Conservation (phyloP, 2,888 invertebrate genomes). For the Lottia scabra region DNA sequence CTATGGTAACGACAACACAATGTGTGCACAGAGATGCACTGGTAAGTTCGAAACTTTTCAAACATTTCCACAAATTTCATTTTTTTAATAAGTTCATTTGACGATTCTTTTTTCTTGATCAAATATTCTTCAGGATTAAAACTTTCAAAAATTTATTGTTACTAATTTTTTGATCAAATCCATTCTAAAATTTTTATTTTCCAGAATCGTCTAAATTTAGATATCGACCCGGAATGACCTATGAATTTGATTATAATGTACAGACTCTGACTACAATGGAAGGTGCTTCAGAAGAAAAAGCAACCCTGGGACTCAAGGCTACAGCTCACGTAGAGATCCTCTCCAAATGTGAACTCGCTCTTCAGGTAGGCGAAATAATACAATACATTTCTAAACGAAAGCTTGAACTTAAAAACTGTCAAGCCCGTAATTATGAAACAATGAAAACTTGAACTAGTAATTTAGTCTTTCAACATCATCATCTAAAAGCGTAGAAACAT, state of each 20-base stretch:
- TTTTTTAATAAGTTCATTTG: too few relatives aligned
- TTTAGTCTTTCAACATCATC: too few relatives aligned
- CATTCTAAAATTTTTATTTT: constrained; percentile 3
- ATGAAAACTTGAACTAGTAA: too few relatives aligned
- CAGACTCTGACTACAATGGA: constrained; percentile 77
- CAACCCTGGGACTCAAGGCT: constrained; percentile 68
- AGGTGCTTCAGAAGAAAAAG: constrained; percentile 73
- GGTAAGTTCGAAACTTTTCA: constrained; percentile 14
- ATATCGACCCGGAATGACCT: constrained; percentile 77
- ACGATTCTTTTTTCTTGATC: too few relatives aligned
- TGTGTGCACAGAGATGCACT: constrained; percentile 26
- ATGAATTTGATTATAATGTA: constrained; percentile 84
- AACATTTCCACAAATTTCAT: not conserved
- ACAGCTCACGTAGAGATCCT: constrained; percentile 67
- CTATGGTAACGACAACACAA: not conserved
- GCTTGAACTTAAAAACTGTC: too few relatives aligned
- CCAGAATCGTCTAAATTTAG: constrained; percentile 68
- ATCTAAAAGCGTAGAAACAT: too few relatives aligned
- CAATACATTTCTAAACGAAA: not conserved
- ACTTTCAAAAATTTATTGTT: too few relatives aligned
- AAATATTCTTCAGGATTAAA: too few relatives aligned
- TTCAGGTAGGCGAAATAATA: constrained; percentile 63
- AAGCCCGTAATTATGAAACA: too few relatives aligned
- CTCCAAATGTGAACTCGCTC: constrained; percentile 69
- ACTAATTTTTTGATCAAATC: too few relatives aligned